Percentiles rank a stretch among this genome's conserved stretches.
Evolutionary conservation across 2,113 vertebrate species (phyloP).

Genomic region (Rhinolophus sinicus): DNA sequence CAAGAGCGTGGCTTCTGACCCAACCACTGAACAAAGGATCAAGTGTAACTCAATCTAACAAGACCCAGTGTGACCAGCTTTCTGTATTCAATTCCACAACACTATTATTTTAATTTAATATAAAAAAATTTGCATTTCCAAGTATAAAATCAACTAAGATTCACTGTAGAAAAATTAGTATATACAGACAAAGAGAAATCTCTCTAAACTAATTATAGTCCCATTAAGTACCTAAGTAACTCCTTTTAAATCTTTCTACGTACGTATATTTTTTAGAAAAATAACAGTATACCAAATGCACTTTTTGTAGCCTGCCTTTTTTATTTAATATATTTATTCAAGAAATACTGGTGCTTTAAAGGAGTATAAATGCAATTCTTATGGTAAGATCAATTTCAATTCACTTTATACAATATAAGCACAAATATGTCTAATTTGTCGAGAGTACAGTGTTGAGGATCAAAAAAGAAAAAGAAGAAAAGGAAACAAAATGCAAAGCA

Average conservation of each 20-base stretch:
- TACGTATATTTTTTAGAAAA: background rate
- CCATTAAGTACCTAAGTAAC: background rate
- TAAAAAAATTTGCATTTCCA: background rate
- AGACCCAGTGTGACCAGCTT: background rate
- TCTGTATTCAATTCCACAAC: background rate
- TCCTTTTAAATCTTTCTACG: background rate
- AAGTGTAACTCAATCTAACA: background rate
- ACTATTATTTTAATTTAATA: background rate
- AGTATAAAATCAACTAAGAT: background rate
- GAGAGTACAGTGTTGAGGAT: background rate
- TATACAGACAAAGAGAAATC: background rate
- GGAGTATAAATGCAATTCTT: background rate
- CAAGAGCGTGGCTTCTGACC: background rate
- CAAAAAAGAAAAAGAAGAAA: background rate
- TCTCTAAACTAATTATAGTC: background rate
- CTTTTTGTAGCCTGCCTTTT: background rate
- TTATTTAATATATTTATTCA: background rate
- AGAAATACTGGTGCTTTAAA: background rate
- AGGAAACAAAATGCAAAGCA: constrained; percentile 5
- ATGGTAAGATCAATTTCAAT: background rate
- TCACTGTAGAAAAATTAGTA: background rate
- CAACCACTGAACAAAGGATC: background rate
- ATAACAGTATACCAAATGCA: background rate
- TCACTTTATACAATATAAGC: background rate
- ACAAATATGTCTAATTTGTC: background rate